These are phyloP conservation scores for Nixonia krombeini DNA, from an alignment of 1,140 invertebrate species.

Conservation along the genomic window DNA sequence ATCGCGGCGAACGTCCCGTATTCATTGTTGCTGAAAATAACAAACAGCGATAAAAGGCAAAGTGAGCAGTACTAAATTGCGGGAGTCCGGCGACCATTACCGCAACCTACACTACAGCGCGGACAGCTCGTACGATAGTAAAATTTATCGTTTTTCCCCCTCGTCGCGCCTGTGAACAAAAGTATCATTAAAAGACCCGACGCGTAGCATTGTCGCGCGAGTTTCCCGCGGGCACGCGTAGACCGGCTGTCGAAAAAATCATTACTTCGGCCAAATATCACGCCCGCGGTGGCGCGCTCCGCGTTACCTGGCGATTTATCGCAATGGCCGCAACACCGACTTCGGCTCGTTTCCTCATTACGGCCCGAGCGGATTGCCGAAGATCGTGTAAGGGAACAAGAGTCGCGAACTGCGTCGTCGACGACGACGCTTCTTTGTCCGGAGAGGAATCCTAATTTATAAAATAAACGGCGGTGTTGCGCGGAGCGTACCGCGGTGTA, in stretches of 20 bases:
- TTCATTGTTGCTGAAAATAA: constrained; percentile 1
- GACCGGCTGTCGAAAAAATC: no score
- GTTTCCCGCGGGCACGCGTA: background rate
- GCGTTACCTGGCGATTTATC: constrained; percentile 28
- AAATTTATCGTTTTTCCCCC: constrained; percentile 2
- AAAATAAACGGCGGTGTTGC: constrained; percentile 54
- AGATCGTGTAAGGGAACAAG: constrained; percentile 20
- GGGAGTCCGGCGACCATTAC: constrained; percentile 1
- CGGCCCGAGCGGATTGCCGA: constrained; percentile 29
- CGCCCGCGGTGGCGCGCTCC: background rate
- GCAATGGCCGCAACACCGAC: constrained; percentile 12
- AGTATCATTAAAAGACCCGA: constrained; percentile 1
- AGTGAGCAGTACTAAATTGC: background rate
- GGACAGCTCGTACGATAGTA: constrained; percentile 2
- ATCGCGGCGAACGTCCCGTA: no score
- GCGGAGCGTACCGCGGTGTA: constrained; percentile 30
- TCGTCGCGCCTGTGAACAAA: background rate
- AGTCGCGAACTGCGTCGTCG: background rate
- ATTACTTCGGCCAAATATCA: constrained; percentile 23
- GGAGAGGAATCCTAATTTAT: constrained; percentile 54
- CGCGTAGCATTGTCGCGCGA: constrained; percentile 9
- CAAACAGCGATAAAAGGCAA: background rate
- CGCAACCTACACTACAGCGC: constrained; percentile 2
- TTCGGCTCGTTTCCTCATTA: constrained; percentile 40
- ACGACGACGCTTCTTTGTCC: constrained; percentile 35